Conservation (phyloP, 1,140 invertebrate genomes). For the Drosophila nikananu region DNA sequence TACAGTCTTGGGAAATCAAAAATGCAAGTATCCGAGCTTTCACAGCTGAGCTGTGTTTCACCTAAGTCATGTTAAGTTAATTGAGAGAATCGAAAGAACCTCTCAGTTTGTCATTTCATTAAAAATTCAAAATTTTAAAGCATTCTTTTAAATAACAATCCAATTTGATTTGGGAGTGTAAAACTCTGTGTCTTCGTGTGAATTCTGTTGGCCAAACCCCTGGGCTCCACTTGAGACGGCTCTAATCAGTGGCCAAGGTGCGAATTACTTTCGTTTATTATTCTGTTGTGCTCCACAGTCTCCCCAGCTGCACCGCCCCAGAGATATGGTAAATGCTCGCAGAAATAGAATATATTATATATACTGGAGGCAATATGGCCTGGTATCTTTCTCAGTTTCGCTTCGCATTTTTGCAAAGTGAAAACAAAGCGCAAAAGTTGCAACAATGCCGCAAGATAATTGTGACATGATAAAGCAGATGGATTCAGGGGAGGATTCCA, state of each 20-base stretch:
- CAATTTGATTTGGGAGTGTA: neutral
- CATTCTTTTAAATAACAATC: too few species aligned
- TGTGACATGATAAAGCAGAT: slow-evolving; percentile 67
- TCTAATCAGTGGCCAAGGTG: slow-evolving; percentile 26
- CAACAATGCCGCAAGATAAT: slow-evolving; percentile 75
- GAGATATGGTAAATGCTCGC: slow-evolving; percentile 1
- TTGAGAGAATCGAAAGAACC: neutral
- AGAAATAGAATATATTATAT: neutral
- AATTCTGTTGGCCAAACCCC: neutral
- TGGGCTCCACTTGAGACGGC: slow-evolving; percentile 4
- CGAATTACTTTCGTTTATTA: slow-evolving; percentile 32
- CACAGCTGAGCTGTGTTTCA: neutral
- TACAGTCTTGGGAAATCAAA: too few species aligned
- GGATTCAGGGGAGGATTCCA: neutral
- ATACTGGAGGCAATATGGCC: neutral
- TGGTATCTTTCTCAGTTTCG: slow-evolving; percentile 9
- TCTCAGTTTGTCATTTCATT: too few species aligned
- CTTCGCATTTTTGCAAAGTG: slow-evolving; percentile 18
- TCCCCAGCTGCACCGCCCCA: neutral
- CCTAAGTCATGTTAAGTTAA: neutral
- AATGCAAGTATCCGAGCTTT: neutral
- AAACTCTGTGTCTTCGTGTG: neutral
- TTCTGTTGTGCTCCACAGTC: neutral
- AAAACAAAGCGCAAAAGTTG: slow-evolving; percentile 76
- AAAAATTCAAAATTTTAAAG: too few species aligned